These are phyloP conservation scores for Distichodus sexfasciatus DNA, from an alignment of 2,797 vertebrate species.

Conservation along the genomic window DNA sequence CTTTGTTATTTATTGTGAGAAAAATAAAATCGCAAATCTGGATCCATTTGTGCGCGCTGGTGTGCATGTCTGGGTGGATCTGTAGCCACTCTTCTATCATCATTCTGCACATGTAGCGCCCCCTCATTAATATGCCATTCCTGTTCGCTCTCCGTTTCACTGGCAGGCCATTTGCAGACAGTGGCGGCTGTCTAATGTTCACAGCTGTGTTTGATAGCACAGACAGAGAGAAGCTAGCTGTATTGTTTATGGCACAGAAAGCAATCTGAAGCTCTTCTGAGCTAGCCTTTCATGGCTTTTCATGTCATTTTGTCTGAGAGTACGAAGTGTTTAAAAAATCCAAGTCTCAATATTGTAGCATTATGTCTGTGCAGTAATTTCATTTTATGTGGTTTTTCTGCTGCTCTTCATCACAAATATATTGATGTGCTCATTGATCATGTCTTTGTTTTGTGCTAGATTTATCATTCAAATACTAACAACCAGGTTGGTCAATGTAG, in stretches of 20 bases:
- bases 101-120: constrained; percentile 50
- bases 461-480: background rate
- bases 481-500: constrained; percentile 9
- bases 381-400: background rate
- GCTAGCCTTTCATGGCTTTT: constrained; percentile 40
- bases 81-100: constrained; percentile 38
- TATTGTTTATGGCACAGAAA: constrained; percentile 52
- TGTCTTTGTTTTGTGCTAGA: background rate
- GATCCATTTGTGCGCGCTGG: constrained; percentile 5
- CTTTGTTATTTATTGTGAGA: background rate
- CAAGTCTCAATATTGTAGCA: constrained; percentile 13
- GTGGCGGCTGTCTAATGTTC: constrained; percentile 64
- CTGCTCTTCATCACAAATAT: background rate
- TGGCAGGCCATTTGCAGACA: constrained; percentile 67
- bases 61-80: constrained; percentile 13
- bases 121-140: constrained; percentile 67
- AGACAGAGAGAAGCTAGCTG: constrained; percentile 50
- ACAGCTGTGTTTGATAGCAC: constrained; percentile 74
- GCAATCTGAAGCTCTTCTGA: constrained; percentile 46
- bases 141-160: constrained; percentile 55
- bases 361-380: constrained; percentile 3
- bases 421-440: background rate
- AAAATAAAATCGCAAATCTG: constrained; percentile 33
- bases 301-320: constrained; percentile 40
- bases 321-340: constrained; percentile 11